phyloP scores from a whole-genome alignment of 2,797 vertebrate genomes.

The Lagorchestes hirsutus region DNA sequence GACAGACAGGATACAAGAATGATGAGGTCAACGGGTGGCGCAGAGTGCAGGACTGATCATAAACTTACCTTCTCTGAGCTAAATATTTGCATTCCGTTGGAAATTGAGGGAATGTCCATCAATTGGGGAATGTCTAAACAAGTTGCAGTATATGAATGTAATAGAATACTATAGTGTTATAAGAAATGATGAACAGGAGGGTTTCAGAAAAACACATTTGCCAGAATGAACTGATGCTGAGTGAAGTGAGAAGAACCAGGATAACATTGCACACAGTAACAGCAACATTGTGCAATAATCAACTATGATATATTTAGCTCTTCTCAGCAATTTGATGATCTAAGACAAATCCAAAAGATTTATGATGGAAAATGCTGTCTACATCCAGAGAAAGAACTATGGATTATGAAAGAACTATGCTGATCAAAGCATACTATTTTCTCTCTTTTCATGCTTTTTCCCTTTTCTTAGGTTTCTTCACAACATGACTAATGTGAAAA shows the following conservation, averaged over 20 bases:
- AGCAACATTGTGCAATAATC: neutral
- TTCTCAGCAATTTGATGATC: neutral
- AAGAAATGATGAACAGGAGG: neutral
- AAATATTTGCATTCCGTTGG: neutral
- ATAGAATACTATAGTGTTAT: neutral
- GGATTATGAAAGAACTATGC: neutral
- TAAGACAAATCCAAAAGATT: neutral
- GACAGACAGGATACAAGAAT: too few species aligned
- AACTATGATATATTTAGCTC: neutral
- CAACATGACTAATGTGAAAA: too few species aligned
- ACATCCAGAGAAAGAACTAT: neutral
- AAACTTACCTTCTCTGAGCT: neutral
- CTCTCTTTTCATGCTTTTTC: neutral
- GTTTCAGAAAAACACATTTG: neutral
- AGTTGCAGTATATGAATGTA: neutral
- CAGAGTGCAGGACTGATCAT: too few species aligned
- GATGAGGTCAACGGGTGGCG: too few species aligned
- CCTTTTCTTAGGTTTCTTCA: neutral
- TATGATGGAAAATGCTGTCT: neutral
- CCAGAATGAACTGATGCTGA: neutral
- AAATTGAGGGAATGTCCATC: neutral
- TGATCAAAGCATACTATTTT: neutral
- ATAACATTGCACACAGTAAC: neutral
- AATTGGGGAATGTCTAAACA: neutral
- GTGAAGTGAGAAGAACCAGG: too few species aligned